Percentiles rank a stretch among this genome's conserved stretches.
Conservation (phyloP, 2,888 invertebrate genomes). For the Drosophila gaucha region DNA sequence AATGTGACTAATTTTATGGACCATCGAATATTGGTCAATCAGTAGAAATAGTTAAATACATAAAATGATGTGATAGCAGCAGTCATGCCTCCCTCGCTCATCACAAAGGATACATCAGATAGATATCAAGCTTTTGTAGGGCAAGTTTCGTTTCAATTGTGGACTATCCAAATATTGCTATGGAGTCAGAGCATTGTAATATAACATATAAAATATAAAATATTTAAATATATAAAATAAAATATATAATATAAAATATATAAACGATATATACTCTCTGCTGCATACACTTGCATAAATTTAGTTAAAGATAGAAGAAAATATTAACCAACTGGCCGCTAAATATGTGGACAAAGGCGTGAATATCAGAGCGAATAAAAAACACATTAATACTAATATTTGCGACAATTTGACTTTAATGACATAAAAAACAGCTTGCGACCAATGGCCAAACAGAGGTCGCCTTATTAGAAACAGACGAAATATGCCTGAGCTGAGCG, state of each 20-base stretch:
- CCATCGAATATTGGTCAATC: too few species aligned
- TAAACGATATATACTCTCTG: not conserved
- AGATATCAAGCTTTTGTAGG: too few species aligned
- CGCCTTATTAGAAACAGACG: constrained; percentile 24
- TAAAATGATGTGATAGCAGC: too few species aligned
- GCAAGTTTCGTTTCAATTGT: too few species aligned
- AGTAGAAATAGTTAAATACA: too few species aligned
- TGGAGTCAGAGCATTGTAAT: too few species aligned
- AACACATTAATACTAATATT: constrained; percentile 77
- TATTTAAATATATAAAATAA: too few species aligned
- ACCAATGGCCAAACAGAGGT: constrained; percentile 54
- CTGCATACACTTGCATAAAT: not conserved
- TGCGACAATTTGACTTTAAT: constrained; percentile 77
- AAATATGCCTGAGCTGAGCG: not conserved
- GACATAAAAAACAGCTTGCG: constrained; percentile 54
- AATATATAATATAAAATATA: not conserved
- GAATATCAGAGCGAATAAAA: constrained; percentile 67
- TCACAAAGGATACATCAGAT: too few species aligned
- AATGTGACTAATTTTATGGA: too few species aligned
- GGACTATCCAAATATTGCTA: too few species aligned
- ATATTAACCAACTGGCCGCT: constrained; percentile 9
- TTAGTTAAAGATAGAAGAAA: not conserved
- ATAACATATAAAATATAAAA: too few species aligned
- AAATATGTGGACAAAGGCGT: constrained; percentile 26
- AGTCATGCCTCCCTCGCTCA: too few species aligned